Evolutionary conservation across 2,888 invertebrate genomes (phyloP).

Genomic region (Poecilus cupreus): DNA sequence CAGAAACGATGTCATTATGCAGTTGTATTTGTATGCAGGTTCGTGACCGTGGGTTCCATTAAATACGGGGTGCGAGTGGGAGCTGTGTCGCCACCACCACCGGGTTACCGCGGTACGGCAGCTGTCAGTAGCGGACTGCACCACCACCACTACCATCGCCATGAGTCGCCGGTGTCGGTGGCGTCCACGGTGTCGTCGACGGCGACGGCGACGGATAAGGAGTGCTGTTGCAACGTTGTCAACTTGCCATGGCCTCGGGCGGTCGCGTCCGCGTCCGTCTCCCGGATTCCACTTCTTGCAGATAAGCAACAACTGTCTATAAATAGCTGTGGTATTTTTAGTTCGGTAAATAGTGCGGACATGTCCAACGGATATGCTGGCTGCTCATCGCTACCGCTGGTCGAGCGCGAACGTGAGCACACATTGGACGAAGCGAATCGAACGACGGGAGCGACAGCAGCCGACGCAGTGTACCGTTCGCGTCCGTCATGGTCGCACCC

Average conservation of each 20-base stretch:
- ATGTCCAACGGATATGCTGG: conserved; percentile 49
- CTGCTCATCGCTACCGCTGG: conserved; percentile 43
- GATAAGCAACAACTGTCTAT: conserved; percentile 67
- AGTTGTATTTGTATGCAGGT: conserved; percentile 66
- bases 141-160: conserved; percentile 58
- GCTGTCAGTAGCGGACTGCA: conserved; percentile 73
- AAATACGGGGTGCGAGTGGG: conserved; percentile 82
- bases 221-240: conserved; percentile 55
- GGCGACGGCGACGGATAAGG: conserved; percentile 67
- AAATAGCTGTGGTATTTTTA: conserved; percentile 73
- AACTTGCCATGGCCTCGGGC: conserved; percentile 58
- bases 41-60: conserved; percentile 82
- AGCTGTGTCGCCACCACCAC: conserved; percentile 73
- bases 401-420: conserved; percentile 22
- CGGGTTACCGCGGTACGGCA: conserved; percentile 71
- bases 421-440: background rate
- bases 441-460: background rate
- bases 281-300: conserved; percentile 71
- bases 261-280: conserved; percentile 65
- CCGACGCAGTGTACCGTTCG: conserved; percentile 50
- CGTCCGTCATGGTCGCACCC: conserved; percentile 56
- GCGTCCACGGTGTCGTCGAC: conserved; percentile 70
- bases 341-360: conserved; percentile 70
- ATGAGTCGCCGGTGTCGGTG: conserved; percentile 69
- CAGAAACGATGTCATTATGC: background rate